Conservation (phyloP, 2,113 vertebrate species). For the Indicator indicator region DNA sequence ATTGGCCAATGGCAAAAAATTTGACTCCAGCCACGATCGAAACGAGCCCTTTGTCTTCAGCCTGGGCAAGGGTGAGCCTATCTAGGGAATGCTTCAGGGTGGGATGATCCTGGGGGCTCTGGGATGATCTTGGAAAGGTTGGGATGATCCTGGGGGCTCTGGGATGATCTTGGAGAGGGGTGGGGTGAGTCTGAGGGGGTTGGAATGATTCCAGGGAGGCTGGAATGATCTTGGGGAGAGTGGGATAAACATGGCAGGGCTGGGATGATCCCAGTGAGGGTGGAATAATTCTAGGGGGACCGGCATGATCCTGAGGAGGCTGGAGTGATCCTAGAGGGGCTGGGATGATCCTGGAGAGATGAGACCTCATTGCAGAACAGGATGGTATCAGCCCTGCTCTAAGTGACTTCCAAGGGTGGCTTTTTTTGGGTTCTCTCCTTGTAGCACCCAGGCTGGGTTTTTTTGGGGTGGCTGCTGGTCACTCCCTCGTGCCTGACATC, state of each 20-base stretch:
- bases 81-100: background rate
- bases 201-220: background rate
- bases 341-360: background rate
- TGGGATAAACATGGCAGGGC: background rate
- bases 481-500: background rate
- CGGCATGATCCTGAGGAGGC: background rate
- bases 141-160: background rate
- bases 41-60: slow-evolving; percentile 92
- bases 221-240: background rate
- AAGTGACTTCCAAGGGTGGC: background rate
- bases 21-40: slow-evolving; percentile 91
- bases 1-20: slow-evolving; percentile 89
- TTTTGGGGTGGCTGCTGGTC: background rate
- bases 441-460: background rate
- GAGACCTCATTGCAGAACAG: background rate
- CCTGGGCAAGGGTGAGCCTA: slow-evolving; percentile 84
- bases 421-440: background rate
- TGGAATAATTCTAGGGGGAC: background rate
- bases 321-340: no score
- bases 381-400: background rate
- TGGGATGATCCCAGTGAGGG: background rate
- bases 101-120: background rate
- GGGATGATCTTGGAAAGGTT: background rate
- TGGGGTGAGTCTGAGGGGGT: background rate
- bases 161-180: background rate